These are phyloP conservation scores for Salvelinus sp. DNA, from an alignment of 2,113 vertebrate genomes.

Conservation along the genomic window DNA sequence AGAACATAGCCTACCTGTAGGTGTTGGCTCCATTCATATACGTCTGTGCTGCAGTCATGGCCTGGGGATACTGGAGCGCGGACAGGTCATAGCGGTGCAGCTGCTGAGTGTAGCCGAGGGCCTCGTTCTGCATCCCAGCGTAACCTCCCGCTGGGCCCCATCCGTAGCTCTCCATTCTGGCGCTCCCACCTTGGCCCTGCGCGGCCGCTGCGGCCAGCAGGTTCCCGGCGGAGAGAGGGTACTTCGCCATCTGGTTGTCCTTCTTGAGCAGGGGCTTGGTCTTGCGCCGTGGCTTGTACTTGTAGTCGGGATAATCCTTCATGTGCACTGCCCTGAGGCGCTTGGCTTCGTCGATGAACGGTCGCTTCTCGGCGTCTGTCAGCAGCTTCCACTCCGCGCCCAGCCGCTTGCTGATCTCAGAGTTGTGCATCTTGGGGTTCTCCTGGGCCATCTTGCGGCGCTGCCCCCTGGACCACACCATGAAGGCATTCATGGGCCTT, in stretches of 20 bases:
- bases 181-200: conserved; percentile 65
- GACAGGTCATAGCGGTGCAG: conserved; percentile 77
- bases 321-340: conserved; percentile 83
- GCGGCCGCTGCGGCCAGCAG: conserved; percentile 59
- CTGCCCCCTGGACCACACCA: conserved; percentile 94
- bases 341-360: conserved; percentile 88
- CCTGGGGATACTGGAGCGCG: conserved; percentile 67
- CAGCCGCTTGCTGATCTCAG: conserved; percentile 86
- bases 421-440: conserved; percentile 90
- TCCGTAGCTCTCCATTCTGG: conserved; percentile 77
- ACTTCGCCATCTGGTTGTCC: conserved; percentile 67
- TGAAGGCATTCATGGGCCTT: conserved; percentile 95
- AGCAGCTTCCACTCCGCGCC: conserved; percentile 87
- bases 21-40: conserved; percentile 78
- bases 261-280: conserved; percentile 76
- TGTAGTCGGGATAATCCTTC: conserved; percentile 87
- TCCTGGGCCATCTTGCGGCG: conserved; percentile 86
- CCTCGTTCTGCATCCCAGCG: conserved; percentile 75
- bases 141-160: conserved; percentile 76
- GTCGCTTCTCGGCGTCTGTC: conserved; percentile 82
- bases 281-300: conserved; percentile 85
- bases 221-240: conserved; percentile 64
- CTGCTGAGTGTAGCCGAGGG: conserved; percentile 77
- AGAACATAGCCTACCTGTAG: conserved; percentile 66
- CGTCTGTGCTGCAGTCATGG: conserved; percentile 70